Percentiles rank a stretch among this genome's conserved stretches.
phyloP scores from a whole-genome alignment of 2,113 vertebrate genomes.

The Caloenas nicobarica region DNA sequence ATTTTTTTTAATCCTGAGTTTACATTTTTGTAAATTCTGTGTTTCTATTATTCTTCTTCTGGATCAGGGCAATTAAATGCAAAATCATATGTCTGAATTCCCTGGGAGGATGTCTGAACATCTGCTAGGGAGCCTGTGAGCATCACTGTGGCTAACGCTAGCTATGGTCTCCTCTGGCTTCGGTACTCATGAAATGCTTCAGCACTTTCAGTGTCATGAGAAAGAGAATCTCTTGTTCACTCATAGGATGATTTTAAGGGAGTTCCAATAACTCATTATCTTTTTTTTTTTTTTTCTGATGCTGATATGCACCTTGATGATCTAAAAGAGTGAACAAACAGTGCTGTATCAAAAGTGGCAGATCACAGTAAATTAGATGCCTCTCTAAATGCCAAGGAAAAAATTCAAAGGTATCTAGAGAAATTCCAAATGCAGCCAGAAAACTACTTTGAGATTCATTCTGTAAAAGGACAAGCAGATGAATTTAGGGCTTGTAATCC shows the following conservation, averaged over 20 bases:
- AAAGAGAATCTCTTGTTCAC: neutral
- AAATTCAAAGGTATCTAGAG: slow-evolving; percentile 2
- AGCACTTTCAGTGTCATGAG: neutral
- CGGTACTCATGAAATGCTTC: neutral
- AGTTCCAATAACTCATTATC: neutral
- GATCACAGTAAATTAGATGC: slow-evolving; percentile 2
- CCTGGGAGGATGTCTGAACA: neutral
- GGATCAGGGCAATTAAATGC: neutral
- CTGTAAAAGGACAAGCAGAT: slow-evolving; percentile 10
- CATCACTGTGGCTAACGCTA: neutral
- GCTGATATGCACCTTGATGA: neutral
- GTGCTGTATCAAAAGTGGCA: neutral
- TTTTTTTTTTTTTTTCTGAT: neutral
- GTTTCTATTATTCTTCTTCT: neutral
- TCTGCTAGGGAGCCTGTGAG: neutral
- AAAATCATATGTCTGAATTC: neutral
- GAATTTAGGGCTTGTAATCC: slow-evolving; percentile 28
- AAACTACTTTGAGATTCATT: slow-evolving; percentile 11
- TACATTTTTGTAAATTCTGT: neutral
- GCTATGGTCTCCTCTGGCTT: neutral
- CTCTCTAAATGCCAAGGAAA: slow-evolving; percentile 10
- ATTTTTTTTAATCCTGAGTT: neutral
- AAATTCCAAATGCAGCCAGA: slow-evolving; percentile 10
- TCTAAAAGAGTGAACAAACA: slow-evolving; percentile 12
- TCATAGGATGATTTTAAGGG: neutral